Base-by-base conservation (phyloP, 2,113 vertebrate species). In the Pelecanus crispus region DNA sequence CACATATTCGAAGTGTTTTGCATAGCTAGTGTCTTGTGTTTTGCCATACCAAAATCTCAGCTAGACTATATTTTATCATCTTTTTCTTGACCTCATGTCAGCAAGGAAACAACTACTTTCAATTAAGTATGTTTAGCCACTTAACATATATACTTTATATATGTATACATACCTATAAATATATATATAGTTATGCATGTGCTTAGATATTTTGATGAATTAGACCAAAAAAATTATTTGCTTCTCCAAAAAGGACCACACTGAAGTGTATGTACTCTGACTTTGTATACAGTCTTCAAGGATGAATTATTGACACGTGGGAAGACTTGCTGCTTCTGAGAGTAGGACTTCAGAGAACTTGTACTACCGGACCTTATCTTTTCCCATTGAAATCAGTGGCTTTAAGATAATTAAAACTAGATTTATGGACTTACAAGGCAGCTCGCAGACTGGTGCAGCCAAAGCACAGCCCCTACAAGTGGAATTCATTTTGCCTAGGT, bases 1-100 rank as follows among this genome's bases (percentile, higher is more conserved):
- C 89, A 90, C 92, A 94, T 96, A 83, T 62, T 92, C 40, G 0
- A 93, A 96, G 89, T 85, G 70, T 84, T 94, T 91, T 66, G 74
- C 89, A 95, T 96, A 96, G 78, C 70, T 94, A 13, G 40, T 45
- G 58, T 82, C 42, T 74, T 50, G 34, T 71, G 65, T 88, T 91
- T 91, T 72, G 73, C 61, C 67, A 32, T 72, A 55, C 25, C 50
- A 75, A 87, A 85, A 94, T 92, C 52, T 72, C 65, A 80, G 49
- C 73, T 75, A 38, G 62, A 85, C 17, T 84, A 11, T 24, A 14
- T 77, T 71, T 84, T 89, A 65, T 40, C 70, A 81, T 94, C 47
- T 65, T 89, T 81, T 91, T 56, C 66, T 73, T 88, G 58, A 80
- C 45, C 47, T 92, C 49, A 21, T 68, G 66, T 82, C 78, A 80